These are phyloP conservation scores for Poecilia latipinna DNA, from an alignment of 2,113 vertebrate genomes.

Conservation along the genomic window DNA sequence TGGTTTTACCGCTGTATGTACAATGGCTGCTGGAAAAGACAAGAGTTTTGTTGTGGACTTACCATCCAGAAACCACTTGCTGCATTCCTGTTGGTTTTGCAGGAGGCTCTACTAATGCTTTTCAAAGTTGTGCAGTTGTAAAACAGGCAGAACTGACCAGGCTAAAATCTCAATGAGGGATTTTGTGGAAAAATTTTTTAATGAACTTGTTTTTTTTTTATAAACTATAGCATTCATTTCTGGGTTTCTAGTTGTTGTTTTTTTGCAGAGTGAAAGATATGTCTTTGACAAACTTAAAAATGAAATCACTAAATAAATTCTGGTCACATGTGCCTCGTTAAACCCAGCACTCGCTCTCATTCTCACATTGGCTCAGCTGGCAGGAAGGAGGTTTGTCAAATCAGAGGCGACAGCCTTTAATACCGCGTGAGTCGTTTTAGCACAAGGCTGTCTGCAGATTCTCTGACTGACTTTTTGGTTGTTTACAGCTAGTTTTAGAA, in stretches of 20 bases:
- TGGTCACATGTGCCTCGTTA: neutral
- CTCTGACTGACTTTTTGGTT: conserved; percentile 54
- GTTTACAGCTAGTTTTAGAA: conserved; percentile 65
- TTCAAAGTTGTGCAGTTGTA: no score
- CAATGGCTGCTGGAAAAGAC: no score
- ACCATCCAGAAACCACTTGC: no score
- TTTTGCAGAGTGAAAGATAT: neutral
- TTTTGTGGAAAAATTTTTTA: no score
- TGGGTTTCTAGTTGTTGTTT: neutral
- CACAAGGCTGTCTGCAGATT: conserved; percentile 33
- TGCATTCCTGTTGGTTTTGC: no score
- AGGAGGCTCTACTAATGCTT: no score
- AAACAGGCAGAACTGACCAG: no score
- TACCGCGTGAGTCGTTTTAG: conserved; percentile 40
- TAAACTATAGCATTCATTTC: neutral
- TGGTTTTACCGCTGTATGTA: no score
- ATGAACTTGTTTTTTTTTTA: no score
- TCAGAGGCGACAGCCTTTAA: conserved; percentile 26
- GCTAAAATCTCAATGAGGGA: no score
- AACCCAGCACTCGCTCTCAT: conserved; percentile 2
- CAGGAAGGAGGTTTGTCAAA: conserved; percentile 28
- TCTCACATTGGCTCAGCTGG: conserved; percentile 43
- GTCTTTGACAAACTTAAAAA: neutral
- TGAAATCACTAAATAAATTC: neutral
- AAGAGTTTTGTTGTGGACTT: no score